phyloP scores from a whole-genome alignment of 2,797 vertebrate genomes.

The Emys orbicularis region DNA sequence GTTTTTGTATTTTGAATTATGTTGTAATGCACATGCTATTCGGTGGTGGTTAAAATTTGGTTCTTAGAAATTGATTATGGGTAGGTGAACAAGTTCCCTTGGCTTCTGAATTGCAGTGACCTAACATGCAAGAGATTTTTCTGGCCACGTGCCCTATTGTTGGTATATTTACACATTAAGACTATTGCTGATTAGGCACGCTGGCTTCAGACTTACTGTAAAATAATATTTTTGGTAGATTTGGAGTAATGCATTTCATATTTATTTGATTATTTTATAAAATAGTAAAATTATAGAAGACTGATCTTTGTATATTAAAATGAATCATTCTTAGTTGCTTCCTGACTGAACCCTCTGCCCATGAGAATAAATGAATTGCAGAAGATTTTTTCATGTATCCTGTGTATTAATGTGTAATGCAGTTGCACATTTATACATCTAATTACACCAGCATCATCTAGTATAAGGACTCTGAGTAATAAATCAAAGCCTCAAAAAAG shows the following conservation, averaged over 20 bases:
- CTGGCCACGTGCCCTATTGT: background rate
- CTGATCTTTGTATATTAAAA: background rate
- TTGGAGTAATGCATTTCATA: background rate
- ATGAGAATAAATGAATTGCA: background rate
- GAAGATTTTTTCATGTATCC: background rate
- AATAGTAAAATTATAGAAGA: background rate
- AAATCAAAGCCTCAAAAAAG: background rate
- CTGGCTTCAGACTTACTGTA: background rate
- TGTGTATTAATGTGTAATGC: background rate
- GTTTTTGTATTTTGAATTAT: background rate
- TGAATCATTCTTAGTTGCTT: background rate
- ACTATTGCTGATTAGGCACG: background rate
- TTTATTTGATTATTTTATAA: background rate
- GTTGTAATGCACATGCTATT: background rate
- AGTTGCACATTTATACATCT: background rate
- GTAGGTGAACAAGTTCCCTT: background rate
- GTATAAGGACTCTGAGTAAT: background rate
- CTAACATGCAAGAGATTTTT: background rate
- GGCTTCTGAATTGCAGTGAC: background rate
- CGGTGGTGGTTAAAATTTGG: background rate
- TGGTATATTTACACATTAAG: background rate
- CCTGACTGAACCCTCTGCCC: background rate
- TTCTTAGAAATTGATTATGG: background rate
- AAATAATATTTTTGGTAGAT: background rate
- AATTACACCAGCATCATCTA: background rate